These are phyloP conservation scores for Galaxias olidus DNA, from an alignment of 2,797 vertebrate species.

Conservation along the genomic window DNA sequence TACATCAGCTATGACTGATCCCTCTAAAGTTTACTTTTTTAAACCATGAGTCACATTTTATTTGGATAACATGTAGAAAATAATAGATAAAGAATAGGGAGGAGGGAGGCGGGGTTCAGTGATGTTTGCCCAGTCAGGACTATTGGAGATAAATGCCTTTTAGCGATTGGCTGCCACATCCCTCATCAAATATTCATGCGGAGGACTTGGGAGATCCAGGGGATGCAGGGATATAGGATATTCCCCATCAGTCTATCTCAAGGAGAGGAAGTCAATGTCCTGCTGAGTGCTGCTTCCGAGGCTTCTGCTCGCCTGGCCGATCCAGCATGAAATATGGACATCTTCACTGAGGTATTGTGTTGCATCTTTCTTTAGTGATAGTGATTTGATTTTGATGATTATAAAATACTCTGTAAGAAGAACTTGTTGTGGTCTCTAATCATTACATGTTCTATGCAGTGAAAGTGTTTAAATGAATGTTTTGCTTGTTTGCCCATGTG, in stretches of 20 bases:
- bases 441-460: too few species aligned
- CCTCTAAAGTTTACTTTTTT: constrained; percentile 1
- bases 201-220: constrained; percentile 69
- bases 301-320: constrained; percentile 24
- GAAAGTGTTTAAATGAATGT: too few species aligned
- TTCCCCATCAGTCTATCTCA: constrained; percentile 57
- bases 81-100: constrained; percentile 9
- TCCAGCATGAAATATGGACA: constrained; percentile 22
- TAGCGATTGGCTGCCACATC: constrained; percentile 65
- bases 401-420: too few species aligned
- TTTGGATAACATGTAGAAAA: constrained; percentile 40
- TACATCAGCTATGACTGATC: constrained; percentile 33
- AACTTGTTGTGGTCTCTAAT: too few species aligned
- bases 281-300: constrained; percentile 25
- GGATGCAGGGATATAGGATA: constrained; percentile 58
- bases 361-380: neutral
- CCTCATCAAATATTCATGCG: constrained; percentile 84
- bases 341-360: constrained; percentile 36
- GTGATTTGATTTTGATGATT: neutral
- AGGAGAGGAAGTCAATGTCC: constrained; percentile 47
- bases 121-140: constrained; percentile 63
- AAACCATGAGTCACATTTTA: constrained; percentile 44
- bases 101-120: constrained; percentile 23
- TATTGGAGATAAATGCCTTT: constrained; percentile 79
- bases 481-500: too few species aligned